Percentiles rank a stretch among this genome's conserved stretches.
These are phyloP conservation scores for Notothenia rossii DNA, from an alignment of 2,113 vertebrate species.

Conservation along the genomic window DNA sequence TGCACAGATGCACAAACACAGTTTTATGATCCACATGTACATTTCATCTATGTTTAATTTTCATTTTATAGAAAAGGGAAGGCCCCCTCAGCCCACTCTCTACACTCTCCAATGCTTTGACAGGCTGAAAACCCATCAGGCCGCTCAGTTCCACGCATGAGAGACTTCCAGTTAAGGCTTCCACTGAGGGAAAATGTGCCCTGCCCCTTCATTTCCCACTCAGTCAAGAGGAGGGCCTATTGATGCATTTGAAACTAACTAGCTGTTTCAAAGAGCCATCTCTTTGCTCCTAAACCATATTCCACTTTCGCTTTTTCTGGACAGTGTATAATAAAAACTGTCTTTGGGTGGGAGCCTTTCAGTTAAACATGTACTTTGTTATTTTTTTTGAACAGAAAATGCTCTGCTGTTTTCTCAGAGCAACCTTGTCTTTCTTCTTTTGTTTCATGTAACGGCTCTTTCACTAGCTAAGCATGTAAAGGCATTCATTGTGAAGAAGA, in stretches of 20 bases:
- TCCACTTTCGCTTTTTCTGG: constrained; percentile 1
- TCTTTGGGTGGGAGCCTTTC: neutral
- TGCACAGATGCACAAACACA: neutral
- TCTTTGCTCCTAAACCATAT: constrained; percentile 1
- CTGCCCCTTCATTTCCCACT: constrained; percentile 73
- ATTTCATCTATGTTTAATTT: constrained; percentile 38
- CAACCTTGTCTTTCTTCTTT: neutral
- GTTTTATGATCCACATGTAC: constrained; percentile 17
- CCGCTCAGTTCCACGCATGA: constrained; percentile 67
- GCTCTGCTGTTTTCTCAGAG: neutral
- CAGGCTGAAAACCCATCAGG: constrained; percentile 72
- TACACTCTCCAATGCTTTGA: constrained; percentile 34
- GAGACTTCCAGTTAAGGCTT: constrained; percentile 69
- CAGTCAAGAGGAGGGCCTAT: constrained; percentile 57
- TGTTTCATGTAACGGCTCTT: neutral
- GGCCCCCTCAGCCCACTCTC: neutral
- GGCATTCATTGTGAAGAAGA: constrained; percentile 1
- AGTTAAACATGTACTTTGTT: neutral
- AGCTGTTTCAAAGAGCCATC: constrained; percentile 51
- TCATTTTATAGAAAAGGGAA: constrained; percentile 27
- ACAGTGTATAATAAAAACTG: no score
- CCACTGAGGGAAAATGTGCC: constrained; percentile 70
- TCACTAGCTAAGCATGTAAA: neutral
- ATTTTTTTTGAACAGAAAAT: neutral
- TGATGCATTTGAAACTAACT: constrained; percentile 70